These are phyloP conservation scores for Illadopsis cleaveri DNA, from an alignment of 2,113 vertebrate species.

Conservation along the genomic window DNA sequence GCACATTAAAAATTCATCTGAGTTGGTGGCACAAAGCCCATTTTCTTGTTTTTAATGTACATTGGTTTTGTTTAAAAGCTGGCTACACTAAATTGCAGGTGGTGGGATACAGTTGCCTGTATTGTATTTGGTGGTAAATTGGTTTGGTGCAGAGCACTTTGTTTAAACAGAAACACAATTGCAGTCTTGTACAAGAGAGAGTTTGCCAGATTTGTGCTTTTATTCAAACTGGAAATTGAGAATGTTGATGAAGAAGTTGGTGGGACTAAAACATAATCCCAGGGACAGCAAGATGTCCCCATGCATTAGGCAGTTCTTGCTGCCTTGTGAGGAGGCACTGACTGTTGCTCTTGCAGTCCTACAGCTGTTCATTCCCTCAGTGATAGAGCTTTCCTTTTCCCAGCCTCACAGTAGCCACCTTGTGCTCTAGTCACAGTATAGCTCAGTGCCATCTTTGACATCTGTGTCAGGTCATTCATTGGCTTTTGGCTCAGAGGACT, in stretches of 20 bases:
- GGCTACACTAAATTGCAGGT: not conserved
- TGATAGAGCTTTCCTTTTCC: not conserved
- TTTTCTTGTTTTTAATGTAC: not conserved
- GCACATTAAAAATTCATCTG: not conserved
- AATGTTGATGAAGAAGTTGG: not conserved
- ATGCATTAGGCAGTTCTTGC: not conserved
- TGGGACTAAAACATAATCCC: not conserved
- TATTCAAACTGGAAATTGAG: not conserved
- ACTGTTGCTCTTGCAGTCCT: not conserved
- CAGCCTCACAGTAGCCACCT: not conserved
- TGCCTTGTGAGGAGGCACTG: not conserved
- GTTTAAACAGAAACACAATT: not conserved
- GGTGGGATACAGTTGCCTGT: not conserved
- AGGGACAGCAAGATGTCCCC: not conserved
- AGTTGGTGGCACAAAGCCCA: not conserved
- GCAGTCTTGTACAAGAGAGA: not conserved
- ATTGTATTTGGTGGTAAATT: not conserved
- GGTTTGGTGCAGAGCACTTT: not conserved
- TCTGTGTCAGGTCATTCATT: fast-evolving
- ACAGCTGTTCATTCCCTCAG: not conserved
- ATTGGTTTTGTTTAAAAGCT: not conserved
- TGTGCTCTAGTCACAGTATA: not conserved
- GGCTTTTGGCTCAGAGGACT: not conserved
- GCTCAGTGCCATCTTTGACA: not conserved
- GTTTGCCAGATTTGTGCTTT: not conserved